phyloP scores from a whole-genome alignment of 2,113 vertebrate species.

The Ceyx cyanopectus region DNA sequence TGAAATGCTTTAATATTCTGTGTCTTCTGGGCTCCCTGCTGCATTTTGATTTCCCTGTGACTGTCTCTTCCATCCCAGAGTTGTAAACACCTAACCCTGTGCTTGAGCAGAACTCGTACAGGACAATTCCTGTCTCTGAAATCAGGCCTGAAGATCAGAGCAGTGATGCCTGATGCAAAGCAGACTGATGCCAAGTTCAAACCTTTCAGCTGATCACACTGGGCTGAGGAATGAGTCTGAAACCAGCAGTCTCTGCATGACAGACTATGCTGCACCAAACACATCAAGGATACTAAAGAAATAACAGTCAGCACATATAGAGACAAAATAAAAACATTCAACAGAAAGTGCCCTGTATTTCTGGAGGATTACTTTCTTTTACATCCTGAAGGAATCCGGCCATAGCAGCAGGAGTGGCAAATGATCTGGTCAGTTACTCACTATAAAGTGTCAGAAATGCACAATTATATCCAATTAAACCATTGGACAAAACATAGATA shows the following conservation, averaged over 20 bases:
- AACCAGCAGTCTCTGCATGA: not conserved
- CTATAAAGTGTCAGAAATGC: not conserved
- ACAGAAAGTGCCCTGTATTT: not conserved
- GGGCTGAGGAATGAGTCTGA: not conserved
- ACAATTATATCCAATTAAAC: not conserved
- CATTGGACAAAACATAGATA: not conserved
- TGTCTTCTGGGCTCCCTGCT: not conserved
- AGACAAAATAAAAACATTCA: not conserved
- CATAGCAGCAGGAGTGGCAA: not conserved
- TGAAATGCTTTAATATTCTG: not conserved
- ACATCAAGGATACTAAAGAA: not conserved
- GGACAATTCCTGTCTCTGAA: not conserved
- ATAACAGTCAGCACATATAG: not conserved
- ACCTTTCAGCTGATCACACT: not conserved
- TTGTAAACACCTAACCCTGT: not conserved
- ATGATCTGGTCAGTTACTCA: not conserved
- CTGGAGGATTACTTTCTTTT: not conserved
- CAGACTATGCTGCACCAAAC: not conserved
- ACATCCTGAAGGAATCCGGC: not conserved
- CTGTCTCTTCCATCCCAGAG: not conserved
- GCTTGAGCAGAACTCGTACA: not conserved
- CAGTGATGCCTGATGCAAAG: not conserved
- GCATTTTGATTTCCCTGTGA: not conserved
- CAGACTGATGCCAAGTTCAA: not conserved
- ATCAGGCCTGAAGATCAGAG: not conserved